These are phyloP conservation scores for Agapornis roseicollis DNA, from an alignment of 2,113 vertebrate genomes.

Conservation along the genomic window DNA sequence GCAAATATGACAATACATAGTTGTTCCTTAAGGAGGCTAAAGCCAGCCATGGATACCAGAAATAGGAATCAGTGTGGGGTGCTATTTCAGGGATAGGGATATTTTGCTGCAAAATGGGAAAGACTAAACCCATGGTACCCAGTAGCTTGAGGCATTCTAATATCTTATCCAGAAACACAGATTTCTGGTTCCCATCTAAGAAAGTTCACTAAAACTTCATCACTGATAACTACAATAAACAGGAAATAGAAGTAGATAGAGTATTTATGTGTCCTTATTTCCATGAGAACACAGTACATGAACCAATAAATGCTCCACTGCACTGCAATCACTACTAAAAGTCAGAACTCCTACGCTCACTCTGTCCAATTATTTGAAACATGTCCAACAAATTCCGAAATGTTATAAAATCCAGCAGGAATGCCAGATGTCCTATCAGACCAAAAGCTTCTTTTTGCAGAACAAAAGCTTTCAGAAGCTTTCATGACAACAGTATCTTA, in stretches of 20 bases:
- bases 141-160: background rate
- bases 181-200: background rate
- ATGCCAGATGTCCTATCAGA: background rate
- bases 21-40: background rate
- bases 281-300: fast-evolving
- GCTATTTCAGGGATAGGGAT: background rate
- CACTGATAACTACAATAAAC: background rate
- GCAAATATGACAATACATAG: background rate
- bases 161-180: background rate
- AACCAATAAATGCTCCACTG: background rate
- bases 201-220: background rate
- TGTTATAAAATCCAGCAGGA: background rate
- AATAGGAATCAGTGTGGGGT: background rate
- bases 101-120: background rate
- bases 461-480: background rate
- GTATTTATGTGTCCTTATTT: background rate
- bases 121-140: fast-evolving
- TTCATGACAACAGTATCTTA: background rate
- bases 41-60: background rate
- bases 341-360: background rate
- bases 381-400: background rate
- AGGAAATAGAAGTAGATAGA: background rate
- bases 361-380: background rate
- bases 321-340: background rate
- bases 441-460: background rate